A percentile compares a stretch with the other conserved stretches of the same genome.
These are phyloP conservation scores for Tamandua tetradactyla DNA, from an alignment of 2,797 vertebrate species.

Conservation along the genomic window DNA sequence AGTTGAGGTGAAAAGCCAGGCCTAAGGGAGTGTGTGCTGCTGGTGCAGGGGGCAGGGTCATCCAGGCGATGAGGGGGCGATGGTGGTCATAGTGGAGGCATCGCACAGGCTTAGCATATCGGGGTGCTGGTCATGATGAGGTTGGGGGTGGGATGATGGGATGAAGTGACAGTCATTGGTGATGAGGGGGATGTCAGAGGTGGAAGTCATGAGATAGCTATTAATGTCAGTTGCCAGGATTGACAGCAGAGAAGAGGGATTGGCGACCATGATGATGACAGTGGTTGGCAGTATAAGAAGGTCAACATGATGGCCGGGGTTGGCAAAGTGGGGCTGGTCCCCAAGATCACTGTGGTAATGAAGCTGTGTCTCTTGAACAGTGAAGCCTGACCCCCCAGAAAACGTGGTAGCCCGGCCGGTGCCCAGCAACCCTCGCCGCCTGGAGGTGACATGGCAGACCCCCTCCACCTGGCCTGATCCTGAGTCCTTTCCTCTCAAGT, in stretches of 20 bases:
- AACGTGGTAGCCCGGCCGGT: conserved; percentile 93
- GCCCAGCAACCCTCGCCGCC: conserved; percentile 89
- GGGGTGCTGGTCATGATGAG: not conserved
- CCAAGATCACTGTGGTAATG: not conserved
- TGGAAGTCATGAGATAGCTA: not conserved
- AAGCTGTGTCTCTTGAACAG: conserved; percentile 82
- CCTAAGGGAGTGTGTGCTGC: not conserved
- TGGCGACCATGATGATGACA: not conserved
- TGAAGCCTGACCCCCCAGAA: conserved; percentile 98
- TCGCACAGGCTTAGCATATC: not conserved
- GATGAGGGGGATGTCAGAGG: not conserved
- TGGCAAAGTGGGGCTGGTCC: not conserved
- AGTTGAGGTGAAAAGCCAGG: not conserved
- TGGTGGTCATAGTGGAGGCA: not conserved
- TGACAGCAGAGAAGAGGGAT: not conserved
- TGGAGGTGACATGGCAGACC: conserved; percentile 96
- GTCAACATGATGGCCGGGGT: not conserved
- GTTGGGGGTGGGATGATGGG: no score
- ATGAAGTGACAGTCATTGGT: not conserved
- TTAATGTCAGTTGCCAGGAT: not conserved
- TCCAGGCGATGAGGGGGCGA: not conserved
- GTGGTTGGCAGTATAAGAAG: not conserved
- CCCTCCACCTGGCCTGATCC: conserved; percentile 97
- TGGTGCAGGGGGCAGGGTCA: not conserved
- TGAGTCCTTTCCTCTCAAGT: conserved; percentile 96